Percentiles rank a stretch among this genome's conserved stretches.
Evolutionary conservation across 2,888 invertebrate species (phyloP).

Genomic region (Dynastes tityus): DNA sequence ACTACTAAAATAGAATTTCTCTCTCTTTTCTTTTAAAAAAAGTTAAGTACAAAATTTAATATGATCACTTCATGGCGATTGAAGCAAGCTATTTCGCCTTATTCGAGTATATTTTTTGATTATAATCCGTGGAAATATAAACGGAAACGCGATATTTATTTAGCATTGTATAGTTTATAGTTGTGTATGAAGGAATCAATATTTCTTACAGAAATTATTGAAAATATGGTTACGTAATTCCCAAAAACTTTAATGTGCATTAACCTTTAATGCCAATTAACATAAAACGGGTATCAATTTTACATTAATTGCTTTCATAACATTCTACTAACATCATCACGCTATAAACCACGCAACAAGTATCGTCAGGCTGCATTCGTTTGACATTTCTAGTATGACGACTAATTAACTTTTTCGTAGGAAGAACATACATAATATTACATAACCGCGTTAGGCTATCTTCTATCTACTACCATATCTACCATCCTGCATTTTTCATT

Average conservation of each 20-base stretch:
- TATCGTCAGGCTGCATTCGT: not conserved
- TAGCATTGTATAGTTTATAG: too few species aligned
- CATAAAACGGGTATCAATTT: not conserved
- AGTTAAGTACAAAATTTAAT: too few species aligned
- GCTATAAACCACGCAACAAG: not conserved
- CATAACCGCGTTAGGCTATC: not conserved
- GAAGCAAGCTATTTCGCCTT: too few species aligned
- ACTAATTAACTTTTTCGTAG: not conserved
- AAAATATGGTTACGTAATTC: not conserved
- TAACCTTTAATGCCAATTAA: not conserved
- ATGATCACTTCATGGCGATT: too few species aligned
- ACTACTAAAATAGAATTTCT: too few species aligned
- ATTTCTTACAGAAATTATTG: too few species aligned
- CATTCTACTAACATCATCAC: not conserved
- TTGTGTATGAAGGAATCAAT: too few species aligned
- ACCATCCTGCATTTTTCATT: conserved; percentile 12
- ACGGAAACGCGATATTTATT: too few species aligned
- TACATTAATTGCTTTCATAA: not conserved
- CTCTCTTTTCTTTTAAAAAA: too few species aligned
- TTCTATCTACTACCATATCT: not conserved
- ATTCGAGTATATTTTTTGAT: too few species aligned
- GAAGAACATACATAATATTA: not conserved
- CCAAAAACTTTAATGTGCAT: not conserved
- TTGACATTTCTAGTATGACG: not conserved
- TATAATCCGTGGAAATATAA: too few species aligned